Conservation (phyloP, 2,888 invertebrate genomes). For the Microplitis deprimator region DNA sequence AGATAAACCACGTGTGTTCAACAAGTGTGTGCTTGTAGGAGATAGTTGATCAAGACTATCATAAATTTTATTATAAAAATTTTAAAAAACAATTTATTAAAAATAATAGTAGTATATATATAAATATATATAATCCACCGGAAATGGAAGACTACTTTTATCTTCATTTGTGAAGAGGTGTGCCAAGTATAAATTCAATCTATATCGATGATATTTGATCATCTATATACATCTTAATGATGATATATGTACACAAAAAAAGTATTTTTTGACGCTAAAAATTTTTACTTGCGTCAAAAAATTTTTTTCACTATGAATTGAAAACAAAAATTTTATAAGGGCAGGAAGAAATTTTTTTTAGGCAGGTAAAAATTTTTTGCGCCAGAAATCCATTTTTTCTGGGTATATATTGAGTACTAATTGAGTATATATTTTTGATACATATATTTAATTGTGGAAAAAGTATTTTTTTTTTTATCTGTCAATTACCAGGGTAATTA, state of each 20-base stretch:
- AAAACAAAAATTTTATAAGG: too few relatives aligned
- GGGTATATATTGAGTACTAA: too few relatives aligned
- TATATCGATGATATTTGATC: background rate
- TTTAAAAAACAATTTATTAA: conserved; percentile 15
- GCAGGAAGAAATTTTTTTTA: background rate
- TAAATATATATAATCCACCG: background rate
- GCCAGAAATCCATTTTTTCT: too few relatives aligned
- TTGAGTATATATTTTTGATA: background rate
- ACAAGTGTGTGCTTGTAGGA: conserved; percentile 68
- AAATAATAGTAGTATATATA: background rate
- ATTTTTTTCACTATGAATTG: too few relatives aligned
- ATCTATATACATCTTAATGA: too few relatives aligned
- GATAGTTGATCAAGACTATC: conserved; percentile 54
- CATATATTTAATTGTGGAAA: background rate
- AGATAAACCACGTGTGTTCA: conserved; percentile 71
- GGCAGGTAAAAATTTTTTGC: background rate
- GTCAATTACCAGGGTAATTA: background rate
- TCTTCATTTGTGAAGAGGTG: background rate
- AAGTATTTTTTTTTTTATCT: background rate
- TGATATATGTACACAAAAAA: too few relatives aligned
- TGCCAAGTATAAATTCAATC: background rate
- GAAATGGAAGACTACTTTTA: conserved; percentile 10
- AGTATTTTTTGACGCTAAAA: too few relatives aligned
- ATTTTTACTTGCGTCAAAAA: too few relatives aligned
- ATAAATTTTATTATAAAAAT: conserved; percentile 13